These are phyloP conservation scores for Danionella dracula DNA, from an alignment of 2,797 vertebrate species.

Conservation along the genomic window DNA sequence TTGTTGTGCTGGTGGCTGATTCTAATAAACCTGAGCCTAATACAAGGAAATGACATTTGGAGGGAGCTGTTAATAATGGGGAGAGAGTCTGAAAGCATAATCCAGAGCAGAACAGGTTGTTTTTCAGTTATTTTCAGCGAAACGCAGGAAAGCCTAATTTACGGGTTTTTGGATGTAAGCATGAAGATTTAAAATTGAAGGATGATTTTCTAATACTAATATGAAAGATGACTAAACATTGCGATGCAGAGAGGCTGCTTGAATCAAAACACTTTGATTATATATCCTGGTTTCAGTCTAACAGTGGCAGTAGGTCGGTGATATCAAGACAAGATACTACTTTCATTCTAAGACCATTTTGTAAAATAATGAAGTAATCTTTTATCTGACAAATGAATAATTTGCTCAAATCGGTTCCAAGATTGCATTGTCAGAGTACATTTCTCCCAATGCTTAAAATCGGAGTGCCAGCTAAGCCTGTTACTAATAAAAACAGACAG, in stretches of 20 bases:
- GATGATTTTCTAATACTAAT: background rate
- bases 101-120: no score
- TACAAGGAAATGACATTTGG: background rate
- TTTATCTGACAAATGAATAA: background rate
- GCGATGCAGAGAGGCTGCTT: background rate
- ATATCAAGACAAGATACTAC: no score
- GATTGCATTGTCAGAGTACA: background rate
- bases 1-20: background rate
- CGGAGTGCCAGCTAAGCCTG: background rate
- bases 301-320: no score
- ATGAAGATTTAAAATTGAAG: background rate
- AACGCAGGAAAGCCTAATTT: background rate
- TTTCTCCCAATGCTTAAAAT: background rate
- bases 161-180: background rate
- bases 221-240: background rate
- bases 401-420: background rate
- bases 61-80: background rate
- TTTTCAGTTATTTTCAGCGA: background rate
- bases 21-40: conserved; percentile 11
- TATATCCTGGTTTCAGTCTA: background rate
- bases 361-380: background rate
- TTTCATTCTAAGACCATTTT: background rate
- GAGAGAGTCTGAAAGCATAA: background rate
- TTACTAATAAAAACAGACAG: background rate
- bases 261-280: background rate